A percentile compares a stretch with the other conserved stretches of the same genome.
phyloP scores from a whole-genome alignment of 2,888 invertebrate species.

The Hypsopygia costalis region DNA sequence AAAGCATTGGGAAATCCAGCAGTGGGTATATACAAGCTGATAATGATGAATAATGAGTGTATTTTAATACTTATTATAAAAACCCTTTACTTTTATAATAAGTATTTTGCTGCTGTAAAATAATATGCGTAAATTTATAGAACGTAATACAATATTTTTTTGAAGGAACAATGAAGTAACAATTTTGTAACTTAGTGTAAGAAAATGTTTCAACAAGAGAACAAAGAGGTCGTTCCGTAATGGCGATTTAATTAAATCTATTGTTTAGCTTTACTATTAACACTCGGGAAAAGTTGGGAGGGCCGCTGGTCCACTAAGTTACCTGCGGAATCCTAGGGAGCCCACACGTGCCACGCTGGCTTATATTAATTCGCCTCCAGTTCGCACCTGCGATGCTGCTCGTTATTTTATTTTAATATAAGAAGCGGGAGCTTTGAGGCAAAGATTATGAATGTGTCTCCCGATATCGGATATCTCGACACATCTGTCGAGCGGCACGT shows the following conservation, averaged over 20 bases:
- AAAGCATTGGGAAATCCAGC: no score
- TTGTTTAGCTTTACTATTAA: conserved; percentile 18
- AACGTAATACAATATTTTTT: neutral
- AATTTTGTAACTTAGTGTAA: conserved; percentile 12
- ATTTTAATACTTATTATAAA: no score
- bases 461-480: conserved; percentile 78
- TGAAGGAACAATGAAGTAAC: conserved; percentile 9
- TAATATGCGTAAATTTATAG: no score
- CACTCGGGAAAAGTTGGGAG: conserved; percentile 28
- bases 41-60: no score
- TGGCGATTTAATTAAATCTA: conserved; percentile 19
- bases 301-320: neutral
- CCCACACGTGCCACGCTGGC: neutral
- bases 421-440: conserved; percentile 64
- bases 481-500: conserved; percentile 76
- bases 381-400: conserved; percentile 60
- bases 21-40: no score
- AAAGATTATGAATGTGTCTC: conserved; percentile 79
- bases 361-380: conserved; percentile 57
- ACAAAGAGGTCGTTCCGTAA: neutral
- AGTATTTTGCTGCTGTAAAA: no score
- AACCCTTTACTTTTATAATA: no score
- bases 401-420: conserved; percentile 75
- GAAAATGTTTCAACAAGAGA: neutral
- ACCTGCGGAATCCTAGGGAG: neutral